A percentile compares a stretch with the other conserved stretches of the same genome.
These are phyloP conservation scores for Orestias chungarensis DNA, from an alignment of 2,797 vertebrate genomes.

Conservation along the genomic window DNA sequence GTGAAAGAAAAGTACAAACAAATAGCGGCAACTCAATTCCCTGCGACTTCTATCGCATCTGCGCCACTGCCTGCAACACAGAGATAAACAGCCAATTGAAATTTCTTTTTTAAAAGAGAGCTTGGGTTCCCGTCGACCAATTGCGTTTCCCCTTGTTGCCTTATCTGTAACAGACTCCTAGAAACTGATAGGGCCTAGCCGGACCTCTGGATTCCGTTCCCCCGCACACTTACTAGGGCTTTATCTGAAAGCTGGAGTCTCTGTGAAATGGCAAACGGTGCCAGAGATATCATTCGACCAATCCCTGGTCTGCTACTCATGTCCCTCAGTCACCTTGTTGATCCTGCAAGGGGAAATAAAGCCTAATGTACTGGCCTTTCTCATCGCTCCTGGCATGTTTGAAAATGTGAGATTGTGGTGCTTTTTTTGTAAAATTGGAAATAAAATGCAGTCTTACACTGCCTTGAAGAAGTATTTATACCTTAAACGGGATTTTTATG, in stretches of 20 bases:
- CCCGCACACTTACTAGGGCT: slow-evolving; percentile 73
- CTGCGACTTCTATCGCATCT: slow-evolving; percentile 48
- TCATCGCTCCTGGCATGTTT: slow-evolving; percentile 20
- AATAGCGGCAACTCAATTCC: slow-evolving; percentile 10
- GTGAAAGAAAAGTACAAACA: slow-evolving; percentile 34
- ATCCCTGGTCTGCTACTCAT: slow-evolving; percentile 59
- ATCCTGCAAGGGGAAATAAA: slow-evolving; percentile 21
- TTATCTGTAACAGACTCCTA: slow-evolving; percentile 81
- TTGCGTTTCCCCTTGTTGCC: slow-evolving; percentile 59
- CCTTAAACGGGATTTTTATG: not conserved
- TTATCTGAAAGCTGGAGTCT: slow-evolving; percentile 80
- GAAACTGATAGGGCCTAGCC: slow-evolving; percentile 74
- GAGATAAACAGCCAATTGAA: slow-evolving; percentile 75
- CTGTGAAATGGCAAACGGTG: slow-evolving; percentile 70
- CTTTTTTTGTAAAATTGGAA: not conserved
- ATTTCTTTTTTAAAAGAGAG: slow-evolving; percentile 66
- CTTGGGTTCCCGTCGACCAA: slow-evolving; percentile 53
- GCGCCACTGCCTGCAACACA: slow-evolving; percentile 52
- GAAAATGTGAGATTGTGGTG: slow-evolving; percentile 15
- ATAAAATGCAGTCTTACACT: not conserved
- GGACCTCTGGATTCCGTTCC: slow-evolving; percentile 79
- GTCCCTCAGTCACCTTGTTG: slow-evolving; percentile 45
- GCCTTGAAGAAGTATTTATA: not conserved
- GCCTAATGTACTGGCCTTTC: slow-evolving; percentile 9
- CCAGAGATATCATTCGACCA: slow-evolving; percentile 74